These are phyloP conservation scores for Aptenodytes forsteri DNA, from an alignment of 2,113 vertebrate genomes.

Conservation along the genomic window DNA sequence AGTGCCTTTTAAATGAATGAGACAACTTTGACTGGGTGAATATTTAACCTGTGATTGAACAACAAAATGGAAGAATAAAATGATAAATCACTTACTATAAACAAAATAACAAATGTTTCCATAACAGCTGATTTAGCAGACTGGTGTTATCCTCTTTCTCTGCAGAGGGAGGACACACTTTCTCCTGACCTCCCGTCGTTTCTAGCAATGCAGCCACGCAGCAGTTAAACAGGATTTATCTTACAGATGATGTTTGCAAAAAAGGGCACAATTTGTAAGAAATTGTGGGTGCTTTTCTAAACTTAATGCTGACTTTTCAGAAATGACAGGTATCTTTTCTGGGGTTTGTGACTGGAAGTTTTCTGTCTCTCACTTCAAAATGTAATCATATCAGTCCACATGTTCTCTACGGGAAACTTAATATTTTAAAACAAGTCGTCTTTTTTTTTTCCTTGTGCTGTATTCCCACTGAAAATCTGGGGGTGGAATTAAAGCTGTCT, in stretches of 20 bases:
- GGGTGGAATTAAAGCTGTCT: neutral
- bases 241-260: neutral
- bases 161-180: neutral
- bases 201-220: neutral
- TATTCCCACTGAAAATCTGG: neutral
- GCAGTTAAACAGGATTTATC: neutral
- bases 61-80: neutral
- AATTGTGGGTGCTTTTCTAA: neutral
- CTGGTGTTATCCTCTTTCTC: neutral
- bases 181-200: neutral
- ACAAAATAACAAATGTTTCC: neutral
- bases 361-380: neutral
- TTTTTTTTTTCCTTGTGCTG: neutral
- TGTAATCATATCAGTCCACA: fast-evolving
- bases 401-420: neutral
- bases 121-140: neutral
- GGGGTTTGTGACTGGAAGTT: no score
- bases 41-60: neutral
- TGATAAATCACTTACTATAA: neutral
- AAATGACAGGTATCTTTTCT: neutral
- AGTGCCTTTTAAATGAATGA: neutral
- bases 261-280: no score
- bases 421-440: neutral
- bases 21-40: neutral
- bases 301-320: neutral